phyloP scores from a whole-genome alignment of 92 coral and sea anemone genomes.

The Pocillopora meandrina region DNA sequence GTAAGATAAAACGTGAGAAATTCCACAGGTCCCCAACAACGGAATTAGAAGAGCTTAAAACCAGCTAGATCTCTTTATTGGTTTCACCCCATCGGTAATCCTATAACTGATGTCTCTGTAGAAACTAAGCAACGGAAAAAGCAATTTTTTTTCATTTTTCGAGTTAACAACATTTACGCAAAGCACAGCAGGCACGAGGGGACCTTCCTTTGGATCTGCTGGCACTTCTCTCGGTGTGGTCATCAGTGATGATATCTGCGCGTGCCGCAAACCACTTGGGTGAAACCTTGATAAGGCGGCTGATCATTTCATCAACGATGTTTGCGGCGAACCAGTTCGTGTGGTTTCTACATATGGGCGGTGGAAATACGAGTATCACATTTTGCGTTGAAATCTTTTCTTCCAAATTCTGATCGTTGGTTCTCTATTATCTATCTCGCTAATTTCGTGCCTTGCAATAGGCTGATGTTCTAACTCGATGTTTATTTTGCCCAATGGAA shows the following conservation, averaged over 20 bases:
- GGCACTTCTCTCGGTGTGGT: constrained; percentile 35
- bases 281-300: constrained; percentile 32
- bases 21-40: constrained; percentile 49
- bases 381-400: not conserved
- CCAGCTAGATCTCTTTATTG: constrained; percentile 68
- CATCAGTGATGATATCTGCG: not conserved
- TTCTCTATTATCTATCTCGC: too few species aligned
- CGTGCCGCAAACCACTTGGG: constrained; percentile 31
- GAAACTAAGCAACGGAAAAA: constrained; percentile 76
- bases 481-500: too few species aligned
- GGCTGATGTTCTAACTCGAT: too few species aligned
- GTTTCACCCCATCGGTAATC: constrained; percentile 76
- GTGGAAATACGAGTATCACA: not conserved
- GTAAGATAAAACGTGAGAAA: constrained; percentile 34
- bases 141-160: constrained; percentile 35
- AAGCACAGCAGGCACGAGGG: constrained; percentile 12
- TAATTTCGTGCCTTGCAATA: too few species aligned
- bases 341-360: not conserved
- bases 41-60: constrained; percentile 63
- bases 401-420: not conserved
- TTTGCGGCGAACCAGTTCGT: constrained; percentile 21
- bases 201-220: not conserved
- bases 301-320: constrained; percentile 37
- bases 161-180: constrained; percentile 20
- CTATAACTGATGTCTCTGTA: constrained; percentile 44